Base-by-base conservation (phyloP, 2,113 vertebrate genomes). In the Tragelaphus strepsiceros region DNA sequence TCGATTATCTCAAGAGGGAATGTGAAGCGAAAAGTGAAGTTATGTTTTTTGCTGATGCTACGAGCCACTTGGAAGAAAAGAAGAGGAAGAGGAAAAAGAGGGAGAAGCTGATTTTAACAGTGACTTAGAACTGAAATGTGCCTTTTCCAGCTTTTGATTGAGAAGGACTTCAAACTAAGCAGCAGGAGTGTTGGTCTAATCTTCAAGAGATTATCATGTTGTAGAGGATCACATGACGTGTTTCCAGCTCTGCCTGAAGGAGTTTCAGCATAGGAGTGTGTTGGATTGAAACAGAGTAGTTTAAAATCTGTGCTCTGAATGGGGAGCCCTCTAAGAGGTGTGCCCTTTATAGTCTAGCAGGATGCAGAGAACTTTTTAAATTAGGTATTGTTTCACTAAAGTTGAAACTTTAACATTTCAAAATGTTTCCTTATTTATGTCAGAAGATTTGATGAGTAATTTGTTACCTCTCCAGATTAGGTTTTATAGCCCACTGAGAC, bases 1-100 rank as follows among this genome's bases (percentile, higher is more conserved):
- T 99, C 1, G 99, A 99, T 98, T 99, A 99, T 97, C 99, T 99
- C 74, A 99, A 99, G 98, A 99, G 99, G 46, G 99, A 99, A 98
- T 99, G 99, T 0, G 99, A 99, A 98, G 99, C 99, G 91, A 99
- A 99, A 94, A 99, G 99, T n/a, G 99, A 99, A 67, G 99, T 99
- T 94, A 99, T 98, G 86, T 99, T 99, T 99, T 99, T 99, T 88
- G 99, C 99, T 6, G 99, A 99, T 46, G 99, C 99, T 88, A 99
- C 99, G 0, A 99, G 99, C 32, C 99, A 98, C 8, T 99, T 99
- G 96, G 94, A 99, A 94, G 99, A 99, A 87, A 99, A 99, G 98
- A 99, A 96, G 97, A 99, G 98, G 97, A 99, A 99, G 98, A 99
- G 99, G 97, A 99, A 99, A 98, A 99, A 99, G 98, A 99, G 99